Base-by-base conservation (phyloP, 2,113 vertebrate species). In the Anhinga anhinga region DNA sequence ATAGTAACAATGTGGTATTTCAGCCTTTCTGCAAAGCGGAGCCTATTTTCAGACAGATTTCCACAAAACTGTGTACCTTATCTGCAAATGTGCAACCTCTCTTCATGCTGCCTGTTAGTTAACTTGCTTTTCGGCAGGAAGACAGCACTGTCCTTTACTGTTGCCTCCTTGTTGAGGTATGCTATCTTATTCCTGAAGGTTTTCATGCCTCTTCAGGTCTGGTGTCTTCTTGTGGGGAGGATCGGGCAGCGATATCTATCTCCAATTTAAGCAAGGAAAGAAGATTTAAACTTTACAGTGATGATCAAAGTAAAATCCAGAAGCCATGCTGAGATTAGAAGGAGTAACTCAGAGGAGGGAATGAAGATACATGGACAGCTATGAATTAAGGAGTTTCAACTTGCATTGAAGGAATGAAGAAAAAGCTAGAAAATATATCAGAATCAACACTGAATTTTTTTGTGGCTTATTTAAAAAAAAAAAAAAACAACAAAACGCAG, bases 221-320 rank as follows among this genome's bases (percentile, higher is more conserved):
- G 71, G 20, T 78, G 7, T 45, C 63, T 70, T 67, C 40, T 67
- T 74, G 42, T 55, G 52, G 45, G 71, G n/a, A 81, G 27, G 49
- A 38, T 20, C 0, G 4, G 63, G 11, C 40, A 47, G 38, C 34
- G 38, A 55, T 77, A 71, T 16, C 67, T 83, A 52, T 44, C 16
- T 90, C 59, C 12, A 83, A 16, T 88, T 93, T 92, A 81, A 71
- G 80, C 56, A 74, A 58, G 22, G 34, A 74, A 81, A 86, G 38
- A 90, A 94, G 90, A 77, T 92, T 81, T 86, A 73, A 86, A 82
- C 50, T 78, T 86, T 59, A 59, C 56, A 84, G 45, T 40, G 21
- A 59, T 63, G 76, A 95, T 96, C 82, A 95, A 90, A 96, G 82
- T 71, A 62, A 95, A 97, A 93, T 88, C 69, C 76, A 81, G 76